Conservation (phyloP, 2,797 vertebrate species). For the Gadopsis bispinosus region DNA sequence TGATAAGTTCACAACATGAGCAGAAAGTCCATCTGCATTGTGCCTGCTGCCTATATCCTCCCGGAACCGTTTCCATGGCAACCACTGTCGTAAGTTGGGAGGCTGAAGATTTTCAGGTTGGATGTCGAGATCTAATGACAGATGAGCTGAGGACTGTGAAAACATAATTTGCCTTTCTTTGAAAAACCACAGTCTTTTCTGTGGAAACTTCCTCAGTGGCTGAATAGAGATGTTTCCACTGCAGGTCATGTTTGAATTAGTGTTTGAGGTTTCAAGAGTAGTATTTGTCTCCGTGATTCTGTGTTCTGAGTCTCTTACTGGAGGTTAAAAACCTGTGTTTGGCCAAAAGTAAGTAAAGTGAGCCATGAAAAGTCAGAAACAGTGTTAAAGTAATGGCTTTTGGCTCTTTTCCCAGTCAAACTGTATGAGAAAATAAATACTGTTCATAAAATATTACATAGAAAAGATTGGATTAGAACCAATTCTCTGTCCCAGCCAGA, state of each 20-base stretch:
- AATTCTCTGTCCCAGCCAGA: not conserved
- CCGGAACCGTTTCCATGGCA: slow-evolving; percentile 88
- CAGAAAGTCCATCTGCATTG: slow-evolving; percentile 71
- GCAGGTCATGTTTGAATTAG: slow-evolving; percentile 26
- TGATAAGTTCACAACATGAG: slow-evolving; percentile 76
- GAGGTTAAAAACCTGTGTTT: slow-evolving; percentile 17
- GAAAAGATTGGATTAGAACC: slow-evolving; percentile 2
- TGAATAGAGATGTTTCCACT: slow-evolving; percentile 25
- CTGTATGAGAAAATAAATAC: slow-evolving; percentile 15
- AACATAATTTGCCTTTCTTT: slow-evolving; percentile 31
- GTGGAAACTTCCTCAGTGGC: not conserved
- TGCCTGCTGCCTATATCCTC: slow-evolving; percentile 81
- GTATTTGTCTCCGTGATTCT: too few relatives aligned
- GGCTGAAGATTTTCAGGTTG: slow-evolving; percentile 83
- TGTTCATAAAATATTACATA: not conserved
- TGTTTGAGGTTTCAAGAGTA: slow-evolving; percentile 26
- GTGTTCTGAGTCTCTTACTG: slow-evolving; percentile 1
- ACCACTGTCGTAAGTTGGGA: slow-evolving; percentile 85
- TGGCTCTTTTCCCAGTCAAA: slow-evolving; percentile 3
- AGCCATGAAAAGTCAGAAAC: slow-evolving; percentile 29
- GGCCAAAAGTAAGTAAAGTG: slow-evolving; percentile 18
- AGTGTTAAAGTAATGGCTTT: slow-evolving; percentile 22
- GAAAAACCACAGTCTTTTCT: not conserved
- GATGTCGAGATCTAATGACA: slow-evolving; percentile 84
- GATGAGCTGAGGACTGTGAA: slow-evolving; percentile 84